Evolutionary conservation across 2,888 invertebrate species (phyloP), one percentile per base, ranked within the genome.

Genomic region (Metacarcinus magister): DNA sequence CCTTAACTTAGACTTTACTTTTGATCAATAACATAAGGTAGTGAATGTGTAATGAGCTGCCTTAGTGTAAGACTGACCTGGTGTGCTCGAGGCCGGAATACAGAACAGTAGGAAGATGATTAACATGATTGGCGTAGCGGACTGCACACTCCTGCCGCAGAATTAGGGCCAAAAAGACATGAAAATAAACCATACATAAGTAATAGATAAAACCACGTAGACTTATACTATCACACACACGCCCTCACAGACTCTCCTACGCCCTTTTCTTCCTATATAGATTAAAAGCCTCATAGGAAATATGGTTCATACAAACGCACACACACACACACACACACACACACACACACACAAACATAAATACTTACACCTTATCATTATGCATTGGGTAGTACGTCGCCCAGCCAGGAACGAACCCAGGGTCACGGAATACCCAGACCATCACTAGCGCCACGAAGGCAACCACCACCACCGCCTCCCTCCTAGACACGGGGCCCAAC

Each of bases 361-460:
- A 75, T 5, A 94, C 96, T 5, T 32, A 93, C 95, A 96, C 54
- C 32, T 89, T 46, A 10, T 48, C 93, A 75, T 8, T 94, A 90
- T 93, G 43, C 39, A 48, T 54, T 39, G 93, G 32, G 95, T 97
- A 93, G 87, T 95, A 46, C 0, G 95, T 82, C 0, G 94, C 94
- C 99, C 99, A 99, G 0, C 99, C 99, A 0, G 98, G 98, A 97
- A 99, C 98, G 97, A 99, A 99, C 96, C 99, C 99, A 0, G 99
- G 99, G 97, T 98, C 98, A 93, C 99, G 98, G 97, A 99, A 98
- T 97, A 99, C 98, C 98, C 99, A 99, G 97, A 99, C 98, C 95
- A 98, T 97, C 19, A 99, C 98, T 10, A 99, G 98, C 16, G 98
- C 97, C 46, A 98, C 97, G 97, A 99, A 99, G 95, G 97, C 93